These are phyloP conservation scores for Urosaurus nigricauda DNA, from an alignment of 2,797 vertebrate genomes.

Conservation along the genomic window DNA sequence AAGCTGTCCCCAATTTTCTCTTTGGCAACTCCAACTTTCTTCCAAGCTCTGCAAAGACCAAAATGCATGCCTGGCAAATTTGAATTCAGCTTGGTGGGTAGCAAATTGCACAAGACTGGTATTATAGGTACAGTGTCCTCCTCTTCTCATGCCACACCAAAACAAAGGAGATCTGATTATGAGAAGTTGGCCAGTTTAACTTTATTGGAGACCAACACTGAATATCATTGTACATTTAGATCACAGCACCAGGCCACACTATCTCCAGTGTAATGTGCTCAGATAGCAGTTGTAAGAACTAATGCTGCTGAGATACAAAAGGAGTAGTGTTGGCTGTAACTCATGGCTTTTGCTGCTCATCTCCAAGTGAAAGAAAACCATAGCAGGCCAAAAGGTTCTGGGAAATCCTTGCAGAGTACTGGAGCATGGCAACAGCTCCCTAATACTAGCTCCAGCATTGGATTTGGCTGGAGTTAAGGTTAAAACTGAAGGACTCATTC, in stretches of 20 bases:
- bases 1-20: too few relatives aligned
- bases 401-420: background rate
- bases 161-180: background rate
- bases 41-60: background rate
- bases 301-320: background rate
- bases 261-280: background rate
- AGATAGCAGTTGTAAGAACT: too few relatives aligned
- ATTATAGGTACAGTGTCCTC: background rate
- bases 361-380: background rate
- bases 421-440: background rate
- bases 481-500: conserved; percentile 7
- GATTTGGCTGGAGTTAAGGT: background rate
- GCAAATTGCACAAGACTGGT: too few relatives aligned
- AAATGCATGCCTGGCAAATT: background rate
- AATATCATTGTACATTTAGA: background rate
- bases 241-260: background rate
- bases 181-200: background rate
- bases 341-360: background rate
- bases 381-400: background rate
- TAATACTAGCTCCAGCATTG: too few relatives aligned
- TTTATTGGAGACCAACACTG: background rate
- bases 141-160: background rate
- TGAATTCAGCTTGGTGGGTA: background rate
- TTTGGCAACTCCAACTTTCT: too few relatives aligned
- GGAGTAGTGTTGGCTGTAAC: background rate